phyloP scores from a whole-genome alignment of 37 sponge, comb jelly and placozoan species.

The Halichondria panicea region DNA sequence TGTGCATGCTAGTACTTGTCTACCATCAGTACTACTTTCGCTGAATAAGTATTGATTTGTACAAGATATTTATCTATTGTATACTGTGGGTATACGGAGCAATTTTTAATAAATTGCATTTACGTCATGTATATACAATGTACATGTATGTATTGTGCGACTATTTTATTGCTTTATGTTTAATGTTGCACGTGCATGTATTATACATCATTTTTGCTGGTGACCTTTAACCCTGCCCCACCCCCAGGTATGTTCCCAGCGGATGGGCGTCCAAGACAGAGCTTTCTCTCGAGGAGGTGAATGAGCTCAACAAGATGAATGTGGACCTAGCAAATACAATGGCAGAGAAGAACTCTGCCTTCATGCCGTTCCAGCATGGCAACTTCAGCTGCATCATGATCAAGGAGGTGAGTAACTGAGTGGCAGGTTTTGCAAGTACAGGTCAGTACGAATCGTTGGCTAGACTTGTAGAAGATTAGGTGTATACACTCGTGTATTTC shows the following conservation, averaged over 20 bases:
- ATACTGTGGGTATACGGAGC: no score
- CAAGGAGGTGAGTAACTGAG: conserved; percentile 61
- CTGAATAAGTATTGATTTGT: no score
- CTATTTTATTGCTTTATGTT: not conserved
- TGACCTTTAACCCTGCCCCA: not conserved
- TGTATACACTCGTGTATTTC: no score
- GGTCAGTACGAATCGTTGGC: no score
- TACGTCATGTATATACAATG: not conserved
- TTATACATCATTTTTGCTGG: not conserved
- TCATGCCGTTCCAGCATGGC: conserved; percentile 80
- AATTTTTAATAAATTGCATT: not conserved
- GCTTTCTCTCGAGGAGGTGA: conserved; percentile 77
- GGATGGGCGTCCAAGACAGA: conserved; percentile 63
- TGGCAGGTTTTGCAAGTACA: no score
- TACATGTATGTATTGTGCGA: not conserved
- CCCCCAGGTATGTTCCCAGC: conserved; percentile 63
- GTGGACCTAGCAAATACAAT: conserved; percentile 51
- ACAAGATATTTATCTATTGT: no score
- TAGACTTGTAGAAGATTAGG: no score
- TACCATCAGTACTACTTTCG: no score
- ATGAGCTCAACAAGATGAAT: conserved; percentile 64
- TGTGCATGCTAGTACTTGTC: no score
- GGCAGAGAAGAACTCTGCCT: conserved; percentile 31
- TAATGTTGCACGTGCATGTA: not conserved
- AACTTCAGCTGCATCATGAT: conserved; percentile 82